Conservation (phyloP, 2,113 vertebrate species). For the Hippoglossus stenolepis region DNA sequence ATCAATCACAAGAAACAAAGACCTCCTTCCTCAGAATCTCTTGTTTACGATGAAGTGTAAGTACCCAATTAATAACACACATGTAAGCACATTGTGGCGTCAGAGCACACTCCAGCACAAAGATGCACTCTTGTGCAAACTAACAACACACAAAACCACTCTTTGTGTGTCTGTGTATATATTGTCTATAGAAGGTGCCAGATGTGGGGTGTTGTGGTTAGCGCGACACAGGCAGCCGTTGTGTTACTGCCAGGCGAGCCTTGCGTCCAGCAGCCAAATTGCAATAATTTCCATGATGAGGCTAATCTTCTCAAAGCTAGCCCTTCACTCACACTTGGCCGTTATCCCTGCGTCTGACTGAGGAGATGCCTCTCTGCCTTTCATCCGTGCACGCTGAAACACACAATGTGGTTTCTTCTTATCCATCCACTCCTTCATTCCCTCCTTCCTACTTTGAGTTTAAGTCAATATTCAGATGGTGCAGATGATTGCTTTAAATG, state of each 20-base stretch:
- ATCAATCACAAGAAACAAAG: slow-evolving; percentile 92
- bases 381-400: slow-evolving; percentile 24
- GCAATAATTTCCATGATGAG: slow-evolving; percentile 79
- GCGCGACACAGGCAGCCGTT: slow-evolving; percentile 65
- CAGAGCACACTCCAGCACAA: slow-evolving; percentile 60
- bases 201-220: slow-evolving; percentile 75
- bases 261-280: slow-evolving; percentile 74
- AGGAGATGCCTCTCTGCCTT: slow-evolving; percentile 30
- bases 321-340: slow-evolving; percentile 71
- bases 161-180: slow-evolving; percentile 72
- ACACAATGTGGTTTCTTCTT: slow-evolving; percentile 1
- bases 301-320: slow-evolving; percentile 76
- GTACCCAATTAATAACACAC: slow-evolving; percentile 64
- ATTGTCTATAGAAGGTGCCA: slow-evolving; percentile 76
- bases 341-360: slow-evolving; percentile 52
- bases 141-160: slow-evolving; percentile 52
- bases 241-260: slow-evolving; percentile 71
- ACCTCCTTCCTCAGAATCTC: slow-evolving; percentile 93
- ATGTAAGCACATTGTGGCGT: slow-evolving; percentile 62
- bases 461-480: slow-evolving; percentile 32
- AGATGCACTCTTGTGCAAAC: slow-evolving; percentile 61
- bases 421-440: background rate
- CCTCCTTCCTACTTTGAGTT: background rate
- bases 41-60: slow-evolving; percentile 96
- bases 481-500: slow-evolving; percentile 46